Conservation (phyloP, 2,113 vertebrate species). For the Chrysochloris asiatica region DNA sequence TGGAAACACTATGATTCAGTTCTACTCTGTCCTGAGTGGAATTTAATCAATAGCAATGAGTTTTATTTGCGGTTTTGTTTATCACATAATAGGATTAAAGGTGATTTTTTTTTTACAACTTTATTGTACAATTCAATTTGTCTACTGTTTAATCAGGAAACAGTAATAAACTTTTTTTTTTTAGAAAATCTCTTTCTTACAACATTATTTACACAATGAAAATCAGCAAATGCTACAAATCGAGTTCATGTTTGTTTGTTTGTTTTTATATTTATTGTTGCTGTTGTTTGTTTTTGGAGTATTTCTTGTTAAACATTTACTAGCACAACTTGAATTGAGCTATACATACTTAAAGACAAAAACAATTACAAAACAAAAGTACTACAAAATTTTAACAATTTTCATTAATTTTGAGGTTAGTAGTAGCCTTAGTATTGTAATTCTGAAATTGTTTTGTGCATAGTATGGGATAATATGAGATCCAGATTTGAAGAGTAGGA, state of each 20-base stretch:
- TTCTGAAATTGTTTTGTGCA: slow-evolving; percentile 2
- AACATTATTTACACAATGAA: not conserved
- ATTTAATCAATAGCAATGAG: too few species aligned
- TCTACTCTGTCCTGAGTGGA: too few species aligned
- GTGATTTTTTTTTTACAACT: not conserved
- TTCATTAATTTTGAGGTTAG: not conserved
- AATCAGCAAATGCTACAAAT: not conserved
- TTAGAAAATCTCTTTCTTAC: not conserved
- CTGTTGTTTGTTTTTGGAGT: not conserved
- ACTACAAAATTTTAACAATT: not conserved
- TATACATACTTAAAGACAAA: slow-evolving; percentile 1
- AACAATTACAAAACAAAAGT: slow-evolving; percentile 52
- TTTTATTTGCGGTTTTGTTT: not conserved
- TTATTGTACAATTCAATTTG: not conserved
- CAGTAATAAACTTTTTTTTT: not conserved
- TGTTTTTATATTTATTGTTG: not conserved
- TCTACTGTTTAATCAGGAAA: not conserved
- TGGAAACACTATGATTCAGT: too few species aligned
- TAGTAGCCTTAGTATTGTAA: not conserved
- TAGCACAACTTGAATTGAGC: not conserved
- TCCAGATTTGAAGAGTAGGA: not conserved
- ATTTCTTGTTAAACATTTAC: not conserved
- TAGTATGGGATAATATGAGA: slow-evolving; percentile 24
- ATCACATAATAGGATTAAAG: not conserved
- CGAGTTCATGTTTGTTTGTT: not conserved